Evolutionary conservation across 2,797 vertebrate species (phyloP), one percentile per base, ranked within the genome.

Genomic region (Pagetopsis macropterus): DNA sequence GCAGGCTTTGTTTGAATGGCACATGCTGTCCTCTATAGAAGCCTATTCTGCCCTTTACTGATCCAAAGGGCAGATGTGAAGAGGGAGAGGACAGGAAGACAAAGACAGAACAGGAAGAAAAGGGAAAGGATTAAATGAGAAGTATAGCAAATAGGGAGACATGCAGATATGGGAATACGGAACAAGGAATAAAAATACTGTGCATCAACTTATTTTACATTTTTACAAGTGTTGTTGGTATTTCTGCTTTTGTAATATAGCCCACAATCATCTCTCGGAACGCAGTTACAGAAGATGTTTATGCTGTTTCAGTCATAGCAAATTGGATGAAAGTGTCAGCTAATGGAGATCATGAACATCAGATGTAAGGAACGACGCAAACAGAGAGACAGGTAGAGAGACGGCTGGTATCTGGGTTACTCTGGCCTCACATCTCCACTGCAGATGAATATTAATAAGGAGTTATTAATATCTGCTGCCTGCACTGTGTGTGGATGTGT

Each of bases 371-470:
- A 77, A 61, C 50, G 58, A 65, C 9, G 5, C 52, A 61, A 21
- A 71, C 44, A 83, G 82, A 78, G 80, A 89, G 83, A 89, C 81
- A 81, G 81, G 85, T 83, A 79, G 73, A 90, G 76, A 91, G 87
- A 85, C 43, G 41, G 76, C 71, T 87, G 1, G 71, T 91, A 93
- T 92, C 88, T 94, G 88, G 92, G 92, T 92, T 94, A 91, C 88
- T 87, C 88, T 79, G 89, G 81, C 87, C 90, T 89, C 86, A 87
- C 89, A 91, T 91, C 87, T 90, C 86, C 86, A 86, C 91, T 89
- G 86, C 89, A 90, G 87, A 91, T 92, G 90, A 93, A 92, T 94
- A 93, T 93, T 92, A 93, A 94, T 92, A 89, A 88, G 89, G 76
- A 83, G 91, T 93, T 94, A 93, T 93, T 94, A 92, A 93, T 93